Evolutionary conservation across 2,888 invertebrate genomes (phyloP), one percentile per base, ranked within the genome.

Genomic region (Anarsia innoxiella): DNA sequence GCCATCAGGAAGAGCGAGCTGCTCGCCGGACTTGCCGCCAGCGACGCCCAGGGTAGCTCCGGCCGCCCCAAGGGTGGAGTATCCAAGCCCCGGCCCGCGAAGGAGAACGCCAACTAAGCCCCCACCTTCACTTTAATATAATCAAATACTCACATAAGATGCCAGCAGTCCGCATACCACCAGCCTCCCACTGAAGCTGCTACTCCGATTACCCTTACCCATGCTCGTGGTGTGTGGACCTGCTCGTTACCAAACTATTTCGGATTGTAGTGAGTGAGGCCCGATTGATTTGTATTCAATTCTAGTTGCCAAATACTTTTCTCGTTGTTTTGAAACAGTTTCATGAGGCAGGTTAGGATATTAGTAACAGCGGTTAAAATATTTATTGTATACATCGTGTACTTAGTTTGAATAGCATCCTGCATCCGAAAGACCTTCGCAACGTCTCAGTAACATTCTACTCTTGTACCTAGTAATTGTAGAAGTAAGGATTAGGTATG

Each of bases 1-100:
- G 90, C 91, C 86, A 94, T 95, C 90, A 91, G 94, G 86, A 96
- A 96, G 90, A 94, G 94, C 86, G 95, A 96, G 85, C 90, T 95
- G 60, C 89, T 94, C 71, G 89, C 93, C 63, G 95, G 95, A 60
- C 88, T 93, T 63, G 88, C 89, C 62, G 10, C 26, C 12, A 86
- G 86, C 69, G 86, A 87, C 58, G 88, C 89, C 58, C 85, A 87
- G 57, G 54, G 74, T 57, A 42, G 52, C 49, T 62, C 64, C 72
- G 58, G 58, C 56, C 66, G 66, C 55, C 72, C 77, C 69, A 87
- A 87, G 75, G 69, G 83, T 55, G 73, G 3, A 79, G n/a, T n/a
- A n/a, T n/a, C n/a, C 67, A 84, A 83, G 67, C 86, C 87, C 63
- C 84, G 87, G 61, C 88, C 88, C 67, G 79, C 70, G 72, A 88